Evolutionary conservation across 1,140 invertebrate species (phyloP), one percentile per base, ranked within the genome.

Genomic region (Musca vetustissima): DNA sequence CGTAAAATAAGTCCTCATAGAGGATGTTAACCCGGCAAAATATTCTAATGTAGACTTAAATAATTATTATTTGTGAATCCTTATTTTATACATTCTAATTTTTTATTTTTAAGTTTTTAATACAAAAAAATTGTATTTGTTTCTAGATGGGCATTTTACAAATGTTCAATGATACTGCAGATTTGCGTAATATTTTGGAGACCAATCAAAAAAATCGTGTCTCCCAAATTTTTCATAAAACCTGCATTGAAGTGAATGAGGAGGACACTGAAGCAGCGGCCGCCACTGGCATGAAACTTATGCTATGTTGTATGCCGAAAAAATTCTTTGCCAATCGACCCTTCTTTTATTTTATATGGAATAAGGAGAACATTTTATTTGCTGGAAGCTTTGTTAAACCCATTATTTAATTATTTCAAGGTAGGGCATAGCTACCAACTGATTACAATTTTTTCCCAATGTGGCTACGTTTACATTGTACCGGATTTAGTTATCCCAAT

Each of bases 221-320:
- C 1, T 84, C 82, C 2, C 79, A 85, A 32, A 84, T 87, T 0
- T 66, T 87, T 22, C 89, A 89, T 73, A 89, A 89, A 77, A 85
- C 86, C 4, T 87, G 85, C 66, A 85, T 90, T 48, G 85, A 88
- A 70, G 87, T 89, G 0, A 86, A 89, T 70, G 89, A 90, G 74
- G 85, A 89, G 79, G 88, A 88, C 6, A 84, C 83, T 19, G 87
- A 88, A 77, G 88, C 88, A 11, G 86, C 88, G 17, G 85, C 85
- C 13, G 84, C 83, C 19, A 86, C 85, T 17, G 81, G 83, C 15
- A 79, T 81, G 74, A 75, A 28, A 28, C 3, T 79, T 36, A 79
- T 81, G 77, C 73, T 81, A 74, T 73, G 73, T 4, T 73, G 79
- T 64, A 76, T 76, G 72, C 74, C 79, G 71, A 67, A 68, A 3